These are phyloP conservation scores for Nycticryphes semicollaris DNA, from an alignment of 2,113 vertebrate genomes.

Conservation along the genomic window DNA sequence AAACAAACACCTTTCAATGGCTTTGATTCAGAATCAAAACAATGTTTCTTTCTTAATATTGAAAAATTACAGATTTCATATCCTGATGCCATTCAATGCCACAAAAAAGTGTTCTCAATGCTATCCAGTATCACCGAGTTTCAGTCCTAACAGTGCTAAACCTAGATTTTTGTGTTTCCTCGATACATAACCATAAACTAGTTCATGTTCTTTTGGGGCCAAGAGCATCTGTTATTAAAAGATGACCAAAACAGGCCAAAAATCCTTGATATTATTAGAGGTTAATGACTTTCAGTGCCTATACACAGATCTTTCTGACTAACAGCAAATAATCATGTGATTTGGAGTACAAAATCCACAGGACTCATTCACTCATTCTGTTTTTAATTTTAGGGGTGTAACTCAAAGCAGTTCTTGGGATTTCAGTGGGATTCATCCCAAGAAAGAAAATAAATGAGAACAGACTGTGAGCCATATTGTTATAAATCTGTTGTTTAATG, in stretches of 20 bases:
- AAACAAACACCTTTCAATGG: neutral
- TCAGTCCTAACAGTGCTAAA: neutral
- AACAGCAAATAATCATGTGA: neutral
- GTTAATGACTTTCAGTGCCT: neutral
- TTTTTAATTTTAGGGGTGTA: constrained; percentile 12
- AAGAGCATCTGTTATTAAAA: neutral
- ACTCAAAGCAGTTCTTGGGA: neutral
- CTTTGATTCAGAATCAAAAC: neutral
- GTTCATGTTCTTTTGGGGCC: neutral
- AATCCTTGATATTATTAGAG: neutral
- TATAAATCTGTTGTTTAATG: neutral
- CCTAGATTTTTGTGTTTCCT: neutral
- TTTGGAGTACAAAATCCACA: neutral
- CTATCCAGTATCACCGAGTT: neutral
- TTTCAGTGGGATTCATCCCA: neutral
- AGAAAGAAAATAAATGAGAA: neutral
- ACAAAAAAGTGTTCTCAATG: neutral
- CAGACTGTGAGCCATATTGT: neutral
- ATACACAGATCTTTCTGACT: neutral
- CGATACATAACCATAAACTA: neutral
- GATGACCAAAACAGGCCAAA: neutral
- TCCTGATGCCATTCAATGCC: neutral
- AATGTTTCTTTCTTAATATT: neutral
- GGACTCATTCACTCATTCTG: neutral
- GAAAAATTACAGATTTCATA: neutral